A percentile compares a stretch with the other conserved stretches of the same genome.
phyloP scores from a whole-genome alignment of 2,797 vertebrate genomes.

The Myiotriccus ornatus region DNA sequence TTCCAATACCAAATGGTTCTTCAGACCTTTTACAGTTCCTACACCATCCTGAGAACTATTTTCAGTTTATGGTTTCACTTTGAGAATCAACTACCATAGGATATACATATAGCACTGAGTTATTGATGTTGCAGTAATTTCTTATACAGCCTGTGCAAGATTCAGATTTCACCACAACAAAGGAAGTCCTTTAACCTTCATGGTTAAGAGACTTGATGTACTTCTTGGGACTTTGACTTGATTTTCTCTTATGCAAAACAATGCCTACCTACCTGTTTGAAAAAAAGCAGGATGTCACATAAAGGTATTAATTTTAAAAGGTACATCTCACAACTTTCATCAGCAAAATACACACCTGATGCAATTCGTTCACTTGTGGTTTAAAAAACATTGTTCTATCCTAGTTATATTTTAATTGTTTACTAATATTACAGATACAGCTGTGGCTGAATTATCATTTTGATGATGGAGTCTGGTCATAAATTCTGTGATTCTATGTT shows the following conservation, averaged over 20 bases:
- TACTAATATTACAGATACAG: background rate
- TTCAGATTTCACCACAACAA: background rate
- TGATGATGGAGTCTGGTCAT: background rate
- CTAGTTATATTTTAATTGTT: background rate
- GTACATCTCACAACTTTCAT: background rate
- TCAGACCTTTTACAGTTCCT: background rate
- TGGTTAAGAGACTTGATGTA: background rate
- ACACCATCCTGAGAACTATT: background rate
- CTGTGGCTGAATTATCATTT: background rate
- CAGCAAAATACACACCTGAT: background rate
- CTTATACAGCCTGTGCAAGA: background rate
- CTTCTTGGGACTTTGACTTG: background rate
- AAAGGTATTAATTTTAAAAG: background rate
- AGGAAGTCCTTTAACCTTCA: background rate
- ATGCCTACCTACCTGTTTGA: background rate
- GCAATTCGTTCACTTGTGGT: background rate
- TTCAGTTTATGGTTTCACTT: background rate
- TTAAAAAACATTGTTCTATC: background rate
- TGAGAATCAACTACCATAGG: background rate
- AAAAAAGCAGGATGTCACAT: background rate
- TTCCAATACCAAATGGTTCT: background rate
- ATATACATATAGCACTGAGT: background rate
- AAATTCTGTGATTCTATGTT: background rate
- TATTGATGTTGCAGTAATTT: background rate
- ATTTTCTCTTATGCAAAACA: background rate